phyloP scores from a whole-genome alignment of 1,140 invertebrate species.

The Forficula auricularia region DNA sequence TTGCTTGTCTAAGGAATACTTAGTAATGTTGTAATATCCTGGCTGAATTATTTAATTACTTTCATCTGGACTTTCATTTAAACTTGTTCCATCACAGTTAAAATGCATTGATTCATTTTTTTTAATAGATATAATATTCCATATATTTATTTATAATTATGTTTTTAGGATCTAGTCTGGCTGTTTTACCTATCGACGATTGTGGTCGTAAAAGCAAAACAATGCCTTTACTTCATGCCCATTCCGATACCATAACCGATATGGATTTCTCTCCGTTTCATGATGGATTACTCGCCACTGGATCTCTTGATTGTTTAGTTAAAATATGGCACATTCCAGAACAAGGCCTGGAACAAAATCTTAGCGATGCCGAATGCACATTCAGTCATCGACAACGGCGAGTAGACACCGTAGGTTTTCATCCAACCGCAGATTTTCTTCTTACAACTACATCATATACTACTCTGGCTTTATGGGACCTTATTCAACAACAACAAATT shows the following conservation, averaged over 20 bases:
- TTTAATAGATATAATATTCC: too few species aligned
- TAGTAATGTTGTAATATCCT: too few species aligned
- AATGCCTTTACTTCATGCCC: conserved; percentile 65
- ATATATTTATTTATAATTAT: too few species aligned
- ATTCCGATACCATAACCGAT: conserved; percentile 82
- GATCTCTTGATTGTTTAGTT: conserved; percentile 76
- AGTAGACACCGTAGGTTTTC: conserved; percentile 71
- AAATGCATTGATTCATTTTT: too few species aligned
- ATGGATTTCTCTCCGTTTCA: conserved; percentile 90
- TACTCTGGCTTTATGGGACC: conserved; percentile 71
- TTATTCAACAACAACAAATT: conserved; percentile 60
- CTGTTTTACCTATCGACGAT: conserved; percentile 67
- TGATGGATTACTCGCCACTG: conserved; percentile 74
- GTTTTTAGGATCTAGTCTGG: conserved; percentile 59
- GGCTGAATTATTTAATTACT: too few species aligned
- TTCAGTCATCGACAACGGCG: conserved; percentile 63
- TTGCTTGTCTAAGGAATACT: too few species aligned
- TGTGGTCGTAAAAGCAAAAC: conserved; percentile 70
- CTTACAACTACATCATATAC: conserved; percentile 65
- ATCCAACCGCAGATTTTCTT: conserved; percentile 69
- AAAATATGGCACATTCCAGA: conserved; percentile 76
- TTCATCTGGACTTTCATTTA: too few species aligned
- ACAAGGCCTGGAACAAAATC: conserved; percentile 55
- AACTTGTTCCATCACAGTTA: too few species aligned
- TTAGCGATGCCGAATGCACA: conserved; percentile 59